Percentiles rank a stretch among this genome's conserved stretches.
phyloP scores from a whole-genome alignment of 2,113 vertebrate genomes.

The Eretmodus cyanostictus region DNA sequence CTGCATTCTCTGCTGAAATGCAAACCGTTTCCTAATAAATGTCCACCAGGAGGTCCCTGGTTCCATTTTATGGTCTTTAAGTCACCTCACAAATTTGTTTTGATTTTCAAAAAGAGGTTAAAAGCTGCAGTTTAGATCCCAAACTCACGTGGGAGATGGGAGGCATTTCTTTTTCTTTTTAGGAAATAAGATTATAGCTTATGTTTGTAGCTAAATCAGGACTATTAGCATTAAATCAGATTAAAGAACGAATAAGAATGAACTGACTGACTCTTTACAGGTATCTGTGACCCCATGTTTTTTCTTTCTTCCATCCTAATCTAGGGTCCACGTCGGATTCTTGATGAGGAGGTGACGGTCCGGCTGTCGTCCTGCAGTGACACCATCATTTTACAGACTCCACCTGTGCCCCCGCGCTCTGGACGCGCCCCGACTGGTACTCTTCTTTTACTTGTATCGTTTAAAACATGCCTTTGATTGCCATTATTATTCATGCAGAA shows the following conservation, averaged over 20 bases:
- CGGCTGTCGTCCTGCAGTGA: conserved; percentile 86
- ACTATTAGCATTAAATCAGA: not conserved
- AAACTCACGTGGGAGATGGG: not conserved
- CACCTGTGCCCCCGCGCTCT: conserved; percentile 68
- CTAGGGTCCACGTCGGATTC: conserved; percentile 82
- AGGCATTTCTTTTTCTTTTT: not conserved
- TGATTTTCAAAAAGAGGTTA: not conserved
- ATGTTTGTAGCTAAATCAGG: not conserved
- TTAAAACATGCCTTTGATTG: not conserved
- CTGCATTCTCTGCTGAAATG: not conserved
- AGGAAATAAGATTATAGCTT: not conserved
- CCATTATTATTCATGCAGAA: not conserved
- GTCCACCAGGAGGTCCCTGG: accelerated
- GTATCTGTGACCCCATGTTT: accelerated
- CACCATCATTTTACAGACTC: conserved; percentile 80
- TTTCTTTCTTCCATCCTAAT: not conserved
- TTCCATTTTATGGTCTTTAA: not conserved
- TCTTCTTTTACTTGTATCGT: accelerated
- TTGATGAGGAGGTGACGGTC: conserved; percentile 84
- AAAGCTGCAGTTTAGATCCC: not conserved
- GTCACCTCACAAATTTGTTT: not conserved
- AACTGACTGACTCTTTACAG: not conserved
- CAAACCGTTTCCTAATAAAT: accelerated
- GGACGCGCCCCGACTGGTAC: conserved; percentile 38
- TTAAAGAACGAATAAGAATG: accelerated